Base-by-base conservation (phyloP, 2,888 invertebrate genomes). In the Bellardia bayeri region DNA sequence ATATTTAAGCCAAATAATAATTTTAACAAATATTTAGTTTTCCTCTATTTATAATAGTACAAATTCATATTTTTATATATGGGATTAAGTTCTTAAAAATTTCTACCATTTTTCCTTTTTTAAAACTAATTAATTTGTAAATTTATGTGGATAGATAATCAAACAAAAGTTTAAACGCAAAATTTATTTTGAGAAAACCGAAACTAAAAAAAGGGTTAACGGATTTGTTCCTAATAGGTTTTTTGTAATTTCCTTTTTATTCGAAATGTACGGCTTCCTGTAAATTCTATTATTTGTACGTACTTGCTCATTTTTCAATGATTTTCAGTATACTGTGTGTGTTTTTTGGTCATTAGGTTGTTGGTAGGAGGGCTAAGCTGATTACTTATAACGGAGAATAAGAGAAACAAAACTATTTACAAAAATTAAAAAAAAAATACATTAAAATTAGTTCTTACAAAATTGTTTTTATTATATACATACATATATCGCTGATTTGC, bases 231-330 rank as follows among this genome's bases (percentile, higher is more conserved):
- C 6, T 14, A 69, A 79, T 51, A 69, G 11, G 30, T 33, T 64
- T 54, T 16, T 61, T n/a, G 13, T 14, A n/a, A 61, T 69, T 49
- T 58, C 8, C 16, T 23, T 56, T 68, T 49, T 71, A 54, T 54
- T 40, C 37, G 7, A 71, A 81, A 64, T 56, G 7, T 81, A 81
- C 9, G 81, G 81, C 74, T 82, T 82, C 81, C n/a, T 37, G 40
- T 71, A 72, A 54, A 42, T 51, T 45, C 16, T 42, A 68, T 78
- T 30, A 45, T 71, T 58, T 40, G 33, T 56, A 16, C 14, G 33
- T 37, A 37, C 37, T 9, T 64, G 16, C 5, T 76, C 49, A 49
- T 51, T 75, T 61, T 64, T 68, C 45, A 71, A 79, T 69, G 61
- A 61, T 66, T 64, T 76, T n/a, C 51, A n/a, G 5, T 14, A 3